These are phyloP conservation scores for Stichodactyla mertensii DNA, from an alignment of 64 coral and sea anemone genomes.

Conservation along the genomic window DNA sequence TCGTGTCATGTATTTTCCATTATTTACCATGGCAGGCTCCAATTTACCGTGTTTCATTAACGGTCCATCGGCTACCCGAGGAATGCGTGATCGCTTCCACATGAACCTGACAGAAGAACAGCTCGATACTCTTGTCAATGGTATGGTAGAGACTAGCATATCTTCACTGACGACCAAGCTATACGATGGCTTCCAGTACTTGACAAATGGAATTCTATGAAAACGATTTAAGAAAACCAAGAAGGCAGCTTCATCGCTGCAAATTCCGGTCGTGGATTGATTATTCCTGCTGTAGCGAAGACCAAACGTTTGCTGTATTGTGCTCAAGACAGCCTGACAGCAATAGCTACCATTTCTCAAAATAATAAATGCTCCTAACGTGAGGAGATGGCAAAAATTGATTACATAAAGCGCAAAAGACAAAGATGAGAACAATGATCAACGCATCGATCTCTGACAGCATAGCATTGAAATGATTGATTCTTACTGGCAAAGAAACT, in stretches of 20 bases:
- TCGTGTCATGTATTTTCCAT: not conserved
- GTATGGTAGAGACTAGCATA: conserved; percentile 92
- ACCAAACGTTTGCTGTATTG: too few species aligned
- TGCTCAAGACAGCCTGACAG: too few species aligned
- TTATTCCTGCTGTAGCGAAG: not conserved
- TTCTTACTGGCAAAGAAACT: too few species aligned
- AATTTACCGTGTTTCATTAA: conserved; percentile 93
- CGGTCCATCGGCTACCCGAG: conserved; percentile 80
- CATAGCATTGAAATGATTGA: too few species aligned
- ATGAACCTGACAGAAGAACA: conserved; percentile 97
- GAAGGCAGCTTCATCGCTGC: not conserved
- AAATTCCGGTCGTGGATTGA: not conserved
- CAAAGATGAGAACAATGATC: too few species aligned
- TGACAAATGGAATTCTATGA: conserved; percentile 88
- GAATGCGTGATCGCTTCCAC: conserved; percentile 91
- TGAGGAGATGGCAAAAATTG: too few species aligned
- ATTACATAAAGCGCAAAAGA: too few species aligned
- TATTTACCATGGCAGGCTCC: conserved; percentile 42
- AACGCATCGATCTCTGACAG: too few species aligned
- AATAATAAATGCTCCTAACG: too few species aligned
- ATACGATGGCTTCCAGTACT: conserved; percentile 95
- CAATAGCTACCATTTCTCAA: too few species aligned
- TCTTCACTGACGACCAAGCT: conserved; percentile 89
- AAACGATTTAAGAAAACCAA: not conserved
- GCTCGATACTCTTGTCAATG: conserved; percentile 74